Evolutionary conservation across 1,140 invertebrate species (phyloP), one percentile per base, ranked within the genome.

Genomic region (Pseudomyrmex sp.): DNA sequence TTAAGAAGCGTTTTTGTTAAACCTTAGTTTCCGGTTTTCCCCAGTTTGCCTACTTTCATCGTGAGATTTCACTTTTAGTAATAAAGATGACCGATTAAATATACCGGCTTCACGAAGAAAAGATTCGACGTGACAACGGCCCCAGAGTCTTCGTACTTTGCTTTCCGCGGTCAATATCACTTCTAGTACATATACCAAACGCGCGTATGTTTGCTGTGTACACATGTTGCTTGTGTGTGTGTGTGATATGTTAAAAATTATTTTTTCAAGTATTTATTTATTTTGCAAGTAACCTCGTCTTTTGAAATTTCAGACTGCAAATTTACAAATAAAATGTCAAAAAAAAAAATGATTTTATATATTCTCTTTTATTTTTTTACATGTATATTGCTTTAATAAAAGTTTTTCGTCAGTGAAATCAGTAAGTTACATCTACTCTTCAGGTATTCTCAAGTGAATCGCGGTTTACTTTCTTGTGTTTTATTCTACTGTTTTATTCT

Each of bases 1-100:
- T 15, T 35, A 7, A 35, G 35, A 35, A 35, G 35, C 59, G 52
- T 73, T 18, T 59, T 82, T 46, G 46, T 26, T 58, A 79, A 75
- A 80, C 61, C 54, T 61, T 65, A 56, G 44, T 74, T 75, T 74
- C 66, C 61, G 58, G 61, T 84, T 44, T 23, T 10, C 10, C 10
- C 13, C 59, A 68, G 84, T 88, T 89, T 89, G 83, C 83, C 90
- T 83, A 91, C 91, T 92, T 92, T 91, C 89, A 85, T 90, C 84
- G 62, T 12, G 62, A 89, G 86, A 83, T 93, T 93, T 93, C 92
- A 93, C 92, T 92, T 93, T 92, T 90, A 88, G 82, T 86, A 80
- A 85, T 85, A 77, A 84, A 66, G 68, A 69, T 35, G 35, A n/a
- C 7, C 46, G 68, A 82, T 72, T 66, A 35, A 35, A 58, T 44